phyloP scores from a whole-genome alignment of 2,888 invertebrate genomes.

The Eugnorisma glareosa region DNA sequence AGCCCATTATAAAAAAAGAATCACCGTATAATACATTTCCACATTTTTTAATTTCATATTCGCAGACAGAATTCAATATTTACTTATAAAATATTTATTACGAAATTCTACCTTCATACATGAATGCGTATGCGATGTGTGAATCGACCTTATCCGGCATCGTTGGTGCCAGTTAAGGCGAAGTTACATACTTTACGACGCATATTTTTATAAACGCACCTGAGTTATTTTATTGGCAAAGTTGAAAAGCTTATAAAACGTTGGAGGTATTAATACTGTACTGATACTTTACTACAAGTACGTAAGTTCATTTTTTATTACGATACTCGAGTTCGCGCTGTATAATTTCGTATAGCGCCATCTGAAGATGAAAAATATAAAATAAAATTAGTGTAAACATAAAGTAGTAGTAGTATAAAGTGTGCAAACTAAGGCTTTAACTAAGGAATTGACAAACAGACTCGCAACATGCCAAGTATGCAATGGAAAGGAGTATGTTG shows the following conservation, averaged over 20 bases:
- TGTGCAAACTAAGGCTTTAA: too few species aligned
- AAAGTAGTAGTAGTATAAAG: too few species aligned
- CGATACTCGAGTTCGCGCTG: slow-evolving; percentile 42
- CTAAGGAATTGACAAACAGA: too few species aligned
- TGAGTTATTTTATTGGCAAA: slow-evolving; percentile 69
- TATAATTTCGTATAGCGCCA: slow-evolving; percentile 47
- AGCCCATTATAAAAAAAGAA: background rate
- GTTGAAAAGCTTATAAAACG: slow-evolving; percentile 65
- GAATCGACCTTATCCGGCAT: slow-evolving; percentile 35
- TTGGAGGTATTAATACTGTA: slow-evolving; percentile 53
- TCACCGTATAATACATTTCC: background rate
- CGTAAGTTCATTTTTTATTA: slow-evolving; percentile 53
- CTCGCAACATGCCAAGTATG: too few species aligned
- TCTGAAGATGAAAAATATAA: slow-evolving; percentile 29
- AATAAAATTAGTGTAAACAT: too few species aligned
- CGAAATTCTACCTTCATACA: slow-evolving; percentile 34
- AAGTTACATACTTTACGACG: slow-evolving; percentile 59
- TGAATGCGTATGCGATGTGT: slow-evolving; percentile 34
- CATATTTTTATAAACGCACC: slow-evolving; percentile 70
- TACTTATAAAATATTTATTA: slow-evolving; percentile 41
- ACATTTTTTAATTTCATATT: slow-evolving; percentile 7
- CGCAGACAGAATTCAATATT: slow-evolving; percentile 27
- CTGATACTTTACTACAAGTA: slow-evolving; percentile 41
- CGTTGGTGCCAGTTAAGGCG: slow-evolving; percentile 52
- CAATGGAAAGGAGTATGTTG: too few species aligned